A percentile compares a stretch with the other conserved stretches of the same genome.
These are phyloP conservation scores for Meganola albula DNA, from an alignment of 2,888 invertebrate genomes.

Conservation along the genomic window DNA sequence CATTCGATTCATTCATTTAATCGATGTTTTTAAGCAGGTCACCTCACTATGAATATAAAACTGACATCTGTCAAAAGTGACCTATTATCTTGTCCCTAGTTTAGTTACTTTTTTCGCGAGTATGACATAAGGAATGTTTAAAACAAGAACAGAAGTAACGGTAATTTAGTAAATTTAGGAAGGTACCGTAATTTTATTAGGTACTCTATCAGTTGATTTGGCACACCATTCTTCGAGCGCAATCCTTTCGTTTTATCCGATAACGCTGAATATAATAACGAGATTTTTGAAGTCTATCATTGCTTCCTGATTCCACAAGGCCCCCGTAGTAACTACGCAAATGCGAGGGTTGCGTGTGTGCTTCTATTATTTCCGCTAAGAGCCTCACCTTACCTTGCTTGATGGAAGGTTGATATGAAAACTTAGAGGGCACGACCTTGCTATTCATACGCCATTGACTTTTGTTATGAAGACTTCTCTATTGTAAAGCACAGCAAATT, in stretches of 20 bases:
- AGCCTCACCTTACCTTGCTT: constrained; percentile 56
- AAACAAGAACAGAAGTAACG: no score
- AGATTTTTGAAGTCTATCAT: constrained; percentile 26
- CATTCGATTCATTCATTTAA: no score
- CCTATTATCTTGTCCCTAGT: no score
- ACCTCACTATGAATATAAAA: no score
- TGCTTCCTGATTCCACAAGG: constrained; percentile 31
- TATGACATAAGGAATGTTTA: no score
- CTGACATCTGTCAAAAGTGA: no score
- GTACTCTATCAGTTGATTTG: no score
- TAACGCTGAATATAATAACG: constrained; percentile 20
- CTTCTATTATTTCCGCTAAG: constrained; percentile 50
- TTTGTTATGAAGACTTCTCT: constrained; percentile 15
- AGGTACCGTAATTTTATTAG: no score
- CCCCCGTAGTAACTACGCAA: constrained; percentile 33
- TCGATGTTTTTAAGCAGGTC: no score
- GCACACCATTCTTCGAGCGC: constrained; percentile 8
- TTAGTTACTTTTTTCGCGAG: no score
- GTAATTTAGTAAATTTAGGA: no score
- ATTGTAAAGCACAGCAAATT: constrained; percentile 10
- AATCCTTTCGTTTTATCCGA: constrained; percentile 14
- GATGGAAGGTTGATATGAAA: constrained; percentile 48
- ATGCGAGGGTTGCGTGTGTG: constrained; percentile 55
- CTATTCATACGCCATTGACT: constrained; percentile 29
- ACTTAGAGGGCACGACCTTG: constrained; percentile 41